A percentile compares a stretch with the other conserved stretches of the same genome.
These are phyloP conservation scores for Maniola hyperantus DNA, from an alignment of 2,888 invertebrate species.

Conservation along the genomic window DNA sequence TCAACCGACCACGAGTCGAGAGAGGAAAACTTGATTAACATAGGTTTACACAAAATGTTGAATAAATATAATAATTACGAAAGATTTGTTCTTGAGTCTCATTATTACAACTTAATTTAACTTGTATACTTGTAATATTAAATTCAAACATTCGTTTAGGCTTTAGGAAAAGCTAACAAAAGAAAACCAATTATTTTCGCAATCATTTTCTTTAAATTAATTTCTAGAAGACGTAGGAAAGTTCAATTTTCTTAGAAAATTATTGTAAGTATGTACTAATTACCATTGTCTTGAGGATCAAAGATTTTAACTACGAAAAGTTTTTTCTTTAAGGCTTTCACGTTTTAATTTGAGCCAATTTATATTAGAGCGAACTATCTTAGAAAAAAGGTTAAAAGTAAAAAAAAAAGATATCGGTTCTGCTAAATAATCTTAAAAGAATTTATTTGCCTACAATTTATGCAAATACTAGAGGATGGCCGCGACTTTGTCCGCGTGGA, in stretches of 20 bases:
- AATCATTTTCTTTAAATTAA: neutral
- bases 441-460: neutral
- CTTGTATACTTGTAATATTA: neutral
- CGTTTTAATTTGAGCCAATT: neutral
- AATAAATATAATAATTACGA: neutral
- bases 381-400: neutral
- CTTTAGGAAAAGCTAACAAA: neutral
- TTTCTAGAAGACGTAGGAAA: neutral
- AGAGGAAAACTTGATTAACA: too few species aligned
- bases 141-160: neutral
- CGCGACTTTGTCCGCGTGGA: too few species aligned
- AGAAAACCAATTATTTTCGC: neutral
- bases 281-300: neutral
- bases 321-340: too few species aligned
- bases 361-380: neutral
- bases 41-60: neutral
- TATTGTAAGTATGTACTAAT: too few species aligned
- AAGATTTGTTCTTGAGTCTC: neutral
- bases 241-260: neutral
- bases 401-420: too few species aligned
- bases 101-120: neutral
- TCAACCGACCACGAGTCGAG: too few species aligned
- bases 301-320: neutral
- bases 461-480: too few species aligned
- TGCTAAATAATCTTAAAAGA: neutral